Evolutionary conservation across 2,888 invertebrate species (phyloP), one percentile per base, ranked within the genome.

Genomic region (Phortica okadai): DNA sequence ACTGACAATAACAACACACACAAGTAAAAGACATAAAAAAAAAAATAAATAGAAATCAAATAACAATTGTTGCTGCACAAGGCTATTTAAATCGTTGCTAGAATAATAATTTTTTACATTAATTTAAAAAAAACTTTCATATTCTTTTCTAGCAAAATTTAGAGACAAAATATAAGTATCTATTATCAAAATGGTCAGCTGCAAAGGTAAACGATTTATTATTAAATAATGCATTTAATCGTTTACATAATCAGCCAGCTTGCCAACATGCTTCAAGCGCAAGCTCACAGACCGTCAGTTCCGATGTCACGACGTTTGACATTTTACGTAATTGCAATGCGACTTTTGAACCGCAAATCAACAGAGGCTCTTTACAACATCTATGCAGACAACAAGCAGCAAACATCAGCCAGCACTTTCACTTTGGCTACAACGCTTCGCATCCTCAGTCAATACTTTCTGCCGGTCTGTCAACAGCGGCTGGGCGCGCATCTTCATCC

Each of bases 291-390:
- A 25, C 62, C 8, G 6, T 21, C 62, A 62, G 21, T 21, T 25
- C 3, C 62, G 77, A 76, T 73, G 78, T 77, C 78, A 50, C 76
- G 83, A 79, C 82, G 77, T 84, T 83, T 84, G 82, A 79, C 80
- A 83, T 84, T 83, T 84, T 83, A 81, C 59, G 76, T 84, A 84
- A 84, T 75, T 70, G 42, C 33, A 74, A 64, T 66, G 44, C 62
- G 62, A 41, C 73, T 73, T 62, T 73, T 73, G 73, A 73, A 73
- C 73, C 72, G 21, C 25, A 64, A 25, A 25, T 69, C 21, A 72
- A 33, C 50, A 14, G 50, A 25, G 33, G 50, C 70, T 25, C 11
- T 25, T 69, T 25, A 21, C 16, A 70, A 70, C 50, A 70, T 70
- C 70, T 70, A 50, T 70, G 70, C 50, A 62, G 64, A 21, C 78